These are phyloP conservation scores for Lamellibrachia satsuma DNA, from an alignment of 2,888 invertebrate species.

Conservation along the genomic window DNA sequence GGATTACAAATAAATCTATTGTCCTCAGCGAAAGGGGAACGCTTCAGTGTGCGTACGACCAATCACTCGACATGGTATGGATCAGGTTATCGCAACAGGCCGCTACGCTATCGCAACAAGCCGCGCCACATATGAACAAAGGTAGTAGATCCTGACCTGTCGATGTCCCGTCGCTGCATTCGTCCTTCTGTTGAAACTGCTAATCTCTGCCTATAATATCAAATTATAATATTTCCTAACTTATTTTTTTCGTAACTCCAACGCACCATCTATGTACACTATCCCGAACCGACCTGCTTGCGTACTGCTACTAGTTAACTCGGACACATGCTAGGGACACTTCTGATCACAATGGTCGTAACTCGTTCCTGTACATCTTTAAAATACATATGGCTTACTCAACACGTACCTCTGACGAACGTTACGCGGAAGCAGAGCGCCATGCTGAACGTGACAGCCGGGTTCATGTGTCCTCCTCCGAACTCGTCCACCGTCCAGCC, in stretches of 20 bases:
- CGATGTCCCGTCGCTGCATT: no score
- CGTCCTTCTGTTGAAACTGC: no score
- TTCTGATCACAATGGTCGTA: neutral
- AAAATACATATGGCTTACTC: neutral
- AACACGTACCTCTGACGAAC: conserved; percentile 22
- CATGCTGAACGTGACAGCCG: conserved; percentile 32
- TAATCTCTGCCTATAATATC: no score
- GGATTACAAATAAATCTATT: neutral
- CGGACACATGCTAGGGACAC: neutral
- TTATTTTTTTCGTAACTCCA: no score
- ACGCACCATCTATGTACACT: no score
- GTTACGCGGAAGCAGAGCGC: conserved; percentile 21
- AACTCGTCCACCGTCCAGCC: conserved; percentile 31
- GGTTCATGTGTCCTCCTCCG: conserved; percentile 36
- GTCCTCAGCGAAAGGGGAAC: neutral
- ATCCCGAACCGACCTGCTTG: no score
- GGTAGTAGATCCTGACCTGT: neutral
- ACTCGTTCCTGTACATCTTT: neutral
- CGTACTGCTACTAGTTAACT: neutral
- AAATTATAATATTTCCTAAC: no score
- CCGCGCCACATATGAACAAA: neutral
- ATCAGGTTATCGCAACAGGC: neutral
- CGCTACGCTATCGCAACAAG: neutral
- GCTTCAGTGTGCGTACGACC: neutral
- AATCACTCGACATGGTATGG: neutral